phyloP scores from a whole-genome alignment of 2,113 vertebrate species.

The Ailurus styani region DNA sequence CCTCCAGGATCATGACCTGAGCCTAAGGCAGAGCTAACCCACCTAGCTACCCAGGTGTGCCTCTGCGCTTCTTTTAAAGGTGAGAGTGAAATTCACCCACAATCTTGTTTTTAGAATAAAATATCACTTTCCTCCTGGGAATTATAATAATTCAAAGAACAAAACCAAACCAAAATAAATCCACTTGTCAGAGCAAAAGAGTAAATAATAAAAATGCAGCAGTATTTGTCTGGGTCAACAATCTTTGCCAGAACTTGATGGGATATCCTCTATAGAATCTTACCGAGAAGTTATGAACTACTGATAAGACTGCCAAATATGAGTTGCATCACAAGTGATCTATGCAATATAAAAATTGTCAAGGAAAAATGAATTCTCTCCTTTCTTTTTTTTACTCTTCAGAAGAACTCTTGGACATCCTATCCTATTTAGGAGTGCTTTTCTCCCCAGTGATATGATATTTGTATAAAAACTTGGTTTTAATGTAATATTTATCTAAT shows the following conservation, averaged over 20 bases:
- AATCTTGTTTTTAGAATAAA: not conserved
- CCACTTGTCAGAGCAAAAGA: not conserved
- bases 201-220: not conserved
- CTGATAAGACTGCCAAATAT: not conserved
- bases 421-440: not conserved
- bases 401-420: not conserved
- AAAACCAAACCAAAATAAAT: not conserved
- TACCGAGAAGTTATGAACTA: not conserved
- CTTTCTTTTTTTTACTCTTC: not conserved
- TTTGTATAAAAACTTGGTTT: conserved; percentile 3
- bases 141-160: not conserved
- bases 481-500: not conserved
- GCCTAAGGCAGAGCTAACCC: not conserved
- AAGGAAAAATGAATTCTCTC: not conserved
- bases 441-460: not conserved
- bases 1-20: not conserved
- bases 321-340: not conserved
- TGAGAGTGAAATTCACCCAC: not conserved
- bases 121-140: rapidly evolving
- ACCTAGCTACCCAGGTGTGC: not conserved
- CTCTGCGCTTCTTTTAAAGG: not conserved
- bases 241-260: not conserved
- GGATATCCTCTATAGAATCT: not conserved
- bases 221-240: not conserved
- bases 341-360: not conserved